Evolutionary conservation across 2,888 invertebrate species (phyloP).

Genomic region (Therioaphis trifolii): DNA sequence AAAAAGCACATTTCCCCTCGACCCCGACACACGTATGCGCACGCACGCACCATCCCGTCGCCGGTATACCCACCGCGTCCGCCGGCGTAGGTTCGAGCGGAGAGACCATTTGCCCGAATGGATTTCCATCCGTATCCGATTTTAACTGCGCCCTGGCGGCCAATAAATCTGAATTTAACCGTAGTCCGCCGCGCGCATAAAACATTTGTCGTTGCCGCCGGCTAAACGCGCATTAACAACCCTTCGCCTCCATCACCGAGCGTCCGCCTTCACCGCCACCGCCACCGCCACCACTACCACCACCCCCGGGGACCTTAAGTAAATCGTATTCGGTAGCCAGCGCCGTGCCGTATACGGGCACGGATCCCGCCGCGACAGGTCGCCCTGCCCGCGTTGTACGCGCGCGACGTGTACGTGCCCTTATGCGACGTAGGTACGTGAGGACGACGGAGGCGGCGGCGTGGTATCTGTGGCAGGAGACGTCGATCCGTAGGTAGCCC

Average conservation of each 20-base stretch:
- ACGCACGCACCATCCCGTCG: too few relatives aligned
- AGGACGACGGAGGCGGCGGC: not conserved
- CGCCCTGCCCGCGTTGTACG: not conserved
- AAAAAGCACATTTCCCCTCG: too few relatives aligned
- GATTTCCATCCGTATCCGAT: conserved; percentile 59
- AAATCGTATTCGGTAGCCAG: conserved; percentile 29
- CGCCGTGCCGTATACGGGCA: too few relatives aligned
- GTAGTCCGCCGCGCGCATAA: conserved; percentile 46
- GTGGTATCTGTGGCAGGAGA: not conserved
- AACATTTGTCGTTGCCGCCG: conserved; percentile 61
- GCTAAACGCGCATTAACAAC: conserved; percentile 61
- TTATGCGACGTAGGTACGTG: not conserved
- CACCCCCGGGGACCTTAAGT: not conserved
- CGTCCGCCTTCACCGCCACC: not conserved
- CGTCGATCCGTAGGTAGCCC: not conserved
- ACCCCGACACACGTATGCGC: too few relatives aligned
- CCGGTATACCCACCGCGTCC: too few relatives aligned
- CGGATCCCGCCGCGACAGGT: not conserved
- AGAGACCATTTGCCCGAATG: conserved; percentile 47
- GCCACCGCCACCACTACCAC: not conserved
- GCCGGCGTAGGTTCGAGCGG: too few relatives aligned
- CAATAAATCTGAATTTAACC: conserved; percentile 61
- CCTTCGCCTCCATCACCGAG: conserved; percentile 15
- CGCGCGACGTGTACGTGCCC: not conserved
- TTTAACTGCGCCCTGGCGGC: conserved; percentile 61